Percentiles rank a stretch among this genome's conserved stretches.
These are phyloP conservation scores for Lacerta bilineata DNA, from an alignment of 2,797 vertebrate species.

Conservation along the genomic window DNA sequence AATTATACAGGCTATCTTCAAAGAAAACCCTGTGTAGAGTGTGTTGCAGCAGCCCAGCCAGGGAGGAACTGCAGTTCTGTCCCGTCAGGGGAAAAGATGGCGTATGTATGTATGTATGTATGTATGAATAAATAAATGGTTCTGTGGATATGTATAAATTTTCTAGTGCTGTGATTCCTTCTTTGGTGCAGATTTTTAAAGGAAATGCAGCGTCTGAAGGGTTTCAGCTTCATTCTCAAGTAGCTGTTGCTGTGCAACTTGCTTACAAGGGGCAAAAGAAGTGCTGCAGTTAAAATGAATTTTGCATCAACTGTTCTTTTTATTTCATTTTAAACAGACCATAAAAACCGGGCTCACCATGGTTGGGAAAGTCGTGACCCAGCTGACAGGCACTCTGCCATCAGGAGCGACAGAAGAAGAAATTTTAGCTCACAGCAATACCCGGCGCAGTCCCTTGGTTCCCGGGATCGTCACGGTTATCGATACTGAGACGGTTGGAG, in stretches of 20 bases:
- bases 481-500: constrained; percentile 92
- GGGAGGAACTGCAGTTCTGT: too few species aligned
- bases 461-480: constrained; percentile 95
- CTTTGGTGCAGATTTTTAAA: too few species aligned
- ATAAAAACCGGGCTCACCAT: constrained; percentile 96
- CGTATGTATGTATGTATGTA: too few species aligned
- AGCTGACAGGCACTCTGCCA: constrained; percentile 92
- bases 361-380: constrained; percentile 98
- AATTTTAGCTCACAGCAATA: constrained; percentile 85
- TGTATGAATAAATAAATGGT: too few species aligned
- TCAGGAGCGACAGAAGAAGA: constrained; percentile 92
- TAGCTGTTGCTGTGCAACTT: not conserved
- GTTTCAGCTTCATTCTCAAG: not conserved
- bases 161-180: too few species aligned
- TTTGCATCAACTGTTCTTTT: constrained; percentile 1
- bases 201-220: not conserved
- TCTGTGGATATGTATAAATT: too few species aligned
- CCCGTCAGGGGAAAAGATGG: too few species aligned
- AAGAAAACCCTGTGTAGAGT: not conserved
- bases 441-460: constrained; percentile 89
- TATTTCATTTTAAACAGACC: constrained; percentile 80
- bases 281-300: not conserved
- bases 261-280: not conserved
- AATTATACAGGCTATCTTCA: not conserved
- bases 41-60: not conserved